Conservation (phyloP, 2,888 invertebrate genomes). For the Myopa tessellatipennis region DNA sequence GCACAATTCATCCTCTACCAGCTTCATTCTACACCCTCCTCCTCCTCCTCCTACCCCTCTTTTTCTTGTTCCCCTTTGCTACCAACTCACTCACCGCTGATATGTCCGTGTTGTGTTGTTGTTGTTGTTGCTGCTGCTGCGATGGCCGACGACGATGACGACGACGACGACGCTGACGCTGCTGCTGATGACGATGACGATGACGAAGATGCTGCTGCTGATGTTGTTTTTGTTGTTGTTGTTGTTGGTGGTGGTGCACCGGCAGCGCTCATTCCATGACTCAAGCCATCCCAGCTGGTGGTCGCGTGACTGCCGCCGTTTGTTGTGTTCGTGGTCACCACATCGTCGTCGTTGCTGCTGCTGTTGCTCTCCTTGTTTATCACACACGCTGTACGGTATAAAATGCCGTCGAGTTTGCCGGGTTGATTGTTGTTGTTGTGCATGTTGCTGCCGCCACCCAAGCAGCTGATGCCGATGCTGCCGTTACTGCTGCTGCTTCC, state of each 20-base stretch:
- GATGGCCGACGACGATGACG: conserved; percentile 45
- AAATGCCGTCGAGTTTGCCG: conserved; percentile 64
- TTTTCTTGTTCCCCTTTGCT: not conserved
- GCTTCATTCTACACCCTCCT: not conserved
- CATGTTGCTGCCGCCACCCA: conserved; percentile 53
- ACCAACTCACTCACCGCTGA: conserved; percentile 56
- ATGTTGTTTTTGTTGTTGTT: no score
- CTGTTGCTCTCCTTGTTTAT: conserved; percentile 61
- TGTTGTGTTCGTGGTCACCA: conserved; percentile 49
- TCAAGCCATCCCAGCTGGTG: conserved; percentile 10
- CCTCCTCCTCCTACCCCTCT: no score
- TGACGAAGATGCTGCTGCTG: no score
- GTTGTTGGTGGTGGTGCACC: no score
- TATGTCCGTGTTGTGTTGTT: conserved; percentile 58
- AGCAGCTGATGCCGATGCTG: conserved; percentile 43
- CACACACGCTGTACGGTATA: conserved; percentile 66
- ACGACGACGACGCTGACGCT: conserved; percentile 39
- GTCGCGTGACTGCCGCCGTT: conserved; percentile 50
- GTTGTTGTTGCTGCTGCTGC: conserved; percentile 39
- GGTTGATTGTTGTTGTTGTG: conserved; percentile 62
- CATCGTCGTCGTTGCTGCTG: conserved; percentile 33
- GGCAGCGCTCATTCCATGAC: no score
- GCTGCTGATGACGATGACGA: no score
- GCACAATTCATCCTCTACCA: no score
- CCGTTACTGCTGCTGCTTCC: conserved; percentile 48